A percentile compares a stretch with the other conserved stretches of the same genome.
Evolutionary conservation across 1,140 invertebrate genomes (phyloP).

Genomic region (Drosophila auraria): DNA sequence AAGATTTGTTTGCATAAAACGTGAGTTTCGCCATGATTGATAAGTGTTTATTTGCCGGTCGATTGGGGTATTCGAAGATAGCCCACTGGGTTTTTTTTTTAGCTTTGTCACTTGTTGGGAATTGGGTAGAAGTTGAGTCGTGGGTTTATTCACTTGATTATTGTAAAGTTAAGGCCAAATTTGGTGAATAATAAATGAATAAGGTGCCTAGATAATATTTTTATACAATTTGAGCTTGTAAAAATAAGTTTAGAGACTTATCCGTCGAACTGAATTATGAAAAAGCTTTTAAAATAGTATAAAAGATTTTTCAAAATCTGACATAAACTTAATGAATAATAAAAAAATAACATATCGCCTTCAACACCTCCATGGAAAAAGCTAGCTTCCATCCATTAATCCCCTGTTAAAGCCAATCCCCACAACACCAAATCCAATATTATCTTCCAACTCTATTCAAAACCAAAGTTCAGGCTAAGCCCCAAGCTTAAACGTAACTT

Average conservation of each 20-base stretch:
- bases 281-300: not conserved
- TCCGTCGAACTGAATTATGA: too few relatives aligned
- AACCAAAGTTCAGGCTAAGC: constrained; percentile 22
- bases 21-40: constrained; percentile 47
- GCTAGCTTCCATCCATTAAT: constrained; percentile 1
- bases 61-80: constrained; percentile 6
- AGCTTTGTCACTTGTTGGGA: not conserved
- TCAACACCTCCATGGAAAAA: constrained; percentile 6
- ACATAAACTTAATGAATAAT: not conserved
- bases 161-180: too few relatives aligned
- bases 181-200: not conserved
- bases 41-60: constrained; percentile 29
- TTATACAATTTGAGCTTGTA: not conserved
- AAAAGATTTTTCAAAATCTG: not conserved
- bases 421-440: not conserved
- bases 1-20: constrained; percentile 68
- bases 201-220: too few relatives aligned
- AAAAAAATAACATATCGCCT: not conserved
- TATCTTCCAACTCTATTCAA: constrained; percentile 11
- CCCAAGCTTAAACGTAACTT: constrained; percentile 23
- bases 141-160: not conserved
- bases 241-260: too few relatives aligned
- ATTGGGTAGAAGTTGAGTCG: not conserved
- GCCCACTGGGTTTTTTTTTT: not conserved
- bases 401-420: constrained; percentile 2